These are phyloP conservation scores for Drosophila siamana DNA, from an alignment of 2,888 invertebrate genomes.

Conservation along the genomic window DNA sequence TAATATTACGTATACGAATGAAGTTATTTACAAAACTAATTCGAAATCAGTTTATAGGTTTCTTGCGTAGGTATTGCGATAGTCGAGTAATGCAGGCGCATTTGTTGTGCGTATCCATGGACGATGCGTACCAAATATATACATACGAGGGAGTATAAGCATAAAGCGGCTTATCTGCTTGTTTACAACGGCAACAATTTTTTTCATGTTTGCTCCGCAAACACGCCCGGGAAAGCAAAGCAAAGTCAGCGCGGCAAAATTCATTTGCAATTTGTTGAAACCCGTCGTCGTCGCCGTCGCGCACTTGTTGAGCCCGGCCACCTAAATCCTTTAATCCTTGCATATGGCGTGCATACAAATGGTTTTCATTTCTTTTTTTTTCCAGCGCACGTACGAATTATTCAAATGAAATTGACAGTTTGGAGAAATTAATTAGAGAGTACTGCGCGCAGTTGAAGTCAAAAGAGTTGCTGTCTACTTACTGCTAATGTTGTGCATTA, in stretches of 20 bases:
- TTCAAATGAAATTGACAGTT: slow-evolving; percentile 53
- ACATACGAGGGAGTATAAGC: slow-evolving; percentile 27
- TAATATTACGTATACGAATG: slow-evolving; percentile 8
- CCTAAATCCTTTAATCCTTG: slow-evolving; percentile 33
- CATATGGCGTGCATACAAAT: slow-evolving; percentile 44
- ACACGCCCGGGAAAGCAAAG: slow-evolving; percentile 45
- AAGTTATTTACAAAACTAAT: too few species aligned
- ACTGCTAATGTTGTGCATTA: slow-evolving; percentile 52
- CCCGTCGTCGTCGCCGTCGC: slow-evolving; percentile 19
- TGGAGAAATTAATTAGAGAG: slow-evolving; percentile 59
- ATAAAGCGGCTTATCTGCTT: slow-evolving; percentile 71
- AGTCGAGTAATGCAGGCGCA: slow-evolving; percentile 26
- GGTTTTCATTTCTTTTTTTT: slow-evolving; percentile 11
- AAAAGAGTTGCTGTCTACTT: slow-evolving; percentile 8
- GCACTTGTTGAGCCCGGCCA: slow-evolving; percentile 72
- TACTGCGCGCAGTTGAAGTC: neutral
- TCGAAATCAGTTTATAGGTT: too few species aligned
- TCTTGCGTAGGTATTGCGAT: slow-evolving; percentile 1
- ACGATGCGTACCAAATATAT: slow-evolving; percentile 34
- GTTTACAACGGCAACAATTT: slow-evolving; percentile 72
- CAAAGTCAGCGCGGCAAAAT: slow-evolving; percentile 59
- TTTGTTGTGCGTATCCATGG: slow-evolving; percentile 3
- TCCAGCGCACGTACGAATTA: too few species aligned
- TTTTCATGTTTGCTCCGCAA: slow-evolving; percentile 69
- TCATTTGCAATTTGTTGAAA: slow-evolving; percentile 63